phyloP scores from a whole-genome alignment of 1,140 invertebrate species.

The Ceratosolen fusciceps region DNA sequence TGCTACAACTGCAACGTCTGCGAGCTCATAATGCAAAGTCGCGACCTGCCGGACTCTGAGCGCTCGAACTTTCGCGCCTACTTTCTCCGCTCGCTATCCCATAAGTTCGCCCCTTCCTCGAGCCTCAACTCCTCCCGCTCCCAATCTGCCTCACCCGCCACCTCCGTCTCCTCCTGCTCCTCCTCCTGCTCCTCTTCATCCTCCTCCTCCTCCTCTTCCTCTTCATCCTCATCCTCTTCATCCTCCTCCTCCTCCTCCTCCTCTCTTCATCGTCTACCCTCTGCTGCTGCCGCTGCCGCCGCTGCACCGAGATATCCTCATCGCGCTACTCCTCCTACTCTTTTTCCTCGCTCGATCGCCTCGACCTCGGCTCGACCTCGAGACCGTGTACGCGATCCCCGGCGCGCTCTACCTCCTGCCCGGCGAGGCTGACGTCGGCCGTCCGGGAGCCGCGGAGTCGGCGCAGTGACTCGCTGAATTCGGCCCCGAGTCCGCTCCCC shows the following conservation, averaged over 20 bases:
- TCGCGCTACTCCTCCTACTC: too few species aligned
- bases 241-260: too few species aligned
- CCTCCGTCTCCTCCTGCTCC: too few species aligned
- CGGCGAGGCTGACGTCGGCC: background rate
- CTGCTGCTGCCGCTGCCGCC: background rate
- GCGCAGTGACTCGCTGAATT: slow-evolving; percentile 28
- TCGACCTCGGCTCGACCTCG: too few species aligned
- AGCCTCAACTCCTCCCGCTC: too few species aligned
- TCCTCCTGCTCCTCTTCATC: too few species aligned
- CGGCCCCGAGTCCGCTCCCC: background rate
- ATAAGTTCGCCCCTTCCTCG: slow-evolving; percentile 64
- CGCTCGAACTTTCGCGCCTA: slow-evolving; percentile 62
- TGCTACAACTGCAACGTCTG: slow-evolving; percentile 68
- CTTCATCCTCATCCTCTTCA: too few species aligned
- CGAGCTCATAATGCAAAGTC: slow-evolving; percentile 62
- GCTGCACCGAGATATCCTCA: too few species aligned
- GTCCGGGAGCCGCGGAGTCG: background rate
- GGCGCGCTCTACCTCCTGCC: background rate
- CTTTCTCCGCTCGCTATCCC: slow-evolving; percentile 62
- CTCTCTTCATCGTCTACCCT: background rate
- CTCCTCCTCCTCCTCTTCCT: too few species aligned
- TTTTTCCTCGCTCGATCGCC: too few species aligned
- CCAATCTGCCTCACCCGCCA: too few species aligned
- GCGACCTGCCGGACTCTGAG: slow-evolving; percentile 61
- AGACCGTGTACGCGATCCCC: too few species aligned